Evolutionary conservation across 2,797 vertebrate genomes (phyloP).

Genomic region (Varecia variegata): DNA sequence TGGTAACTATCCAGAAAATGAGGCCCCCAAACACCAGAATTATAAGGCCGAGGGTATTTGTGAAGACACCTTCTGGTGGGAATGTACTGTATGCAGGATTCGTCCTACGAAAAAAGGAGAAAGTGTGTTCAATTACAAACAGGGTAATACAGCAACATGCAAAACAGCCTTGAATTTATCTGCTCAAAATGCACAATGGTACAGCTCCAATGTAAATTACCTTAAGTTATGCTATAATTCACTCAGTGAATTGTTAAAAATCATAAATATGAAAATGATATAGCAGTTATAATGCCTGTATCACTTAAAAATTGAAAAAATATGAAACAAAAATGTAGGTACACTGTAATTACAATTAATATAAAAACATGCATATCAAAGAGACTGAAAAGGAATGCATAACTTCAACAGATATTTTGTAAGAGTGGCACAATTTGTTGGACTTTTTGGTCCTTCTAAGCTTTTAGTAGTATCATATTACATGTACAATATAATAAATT

Average conservation of each 20-base stretch:
- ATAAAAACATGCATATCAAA: neutral
- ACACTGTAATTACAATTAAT: neutral
- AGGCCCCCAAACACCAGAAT: constrained; percentile 90
- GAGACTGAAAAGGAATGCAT: neutral
- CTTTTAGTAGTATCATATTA: neutral
- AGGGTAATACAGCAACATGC: neutral
- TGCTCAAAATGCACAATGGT: neutral
- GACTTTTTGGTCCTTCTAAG: neutral
- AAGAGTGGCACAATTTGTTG: neutral
- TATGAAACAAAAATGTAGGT: neutral
- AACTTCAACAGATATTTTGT: neutral
- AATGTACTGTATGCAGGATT: constrained; percentile 85
- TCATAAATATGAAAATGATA: constrained; percentile 20
- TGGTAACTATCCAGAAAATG: constrained; percentile 94
- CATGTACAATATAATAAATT: neutral
- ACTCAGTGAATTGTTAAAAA: constrained; percentile 18
- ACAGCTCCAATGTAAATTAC: neutral
- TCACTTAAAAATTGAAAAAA: neutral
- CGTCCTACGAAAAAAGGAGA: constrained; percentile 62
- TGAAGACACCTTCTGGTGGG: constrained; percentile 92
- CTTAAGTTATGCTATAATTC: neutral
- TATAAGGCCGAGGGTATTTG: constrained; percentile 92
- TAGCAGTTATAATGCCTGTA: neutral
- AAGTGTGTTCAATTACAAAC: constrained; percentile 48
- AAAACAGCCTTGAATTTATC: neutral